Percentiles rank a stretch among this genome's conserved stretches.
Evolutionary conservation across 2,888 invertebrate genomes (phyloP).

Genomic region (Hypercompe scribonia): DNA sequence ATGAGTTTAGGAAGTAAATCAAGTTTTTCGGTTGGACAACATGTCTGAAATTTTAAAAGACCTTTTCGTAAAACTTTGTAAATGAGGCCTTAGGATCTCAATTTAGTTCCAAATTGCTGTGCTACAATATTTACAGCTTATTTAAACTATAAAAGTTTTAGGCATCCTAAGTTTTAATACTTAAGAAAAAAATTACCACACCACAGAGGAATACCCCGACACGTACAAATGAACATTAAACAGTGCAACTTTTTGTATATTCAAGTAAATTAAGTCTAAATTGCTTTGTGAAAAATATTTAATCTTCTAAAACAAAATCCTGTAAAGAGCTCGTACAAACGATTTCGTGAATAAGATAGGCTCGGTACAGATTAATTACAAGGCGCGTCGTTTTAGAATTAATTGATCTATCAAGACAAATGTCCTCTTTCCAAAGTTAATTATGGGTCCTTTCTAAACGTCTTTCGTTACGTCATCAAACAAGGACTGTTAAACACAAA

Average conservation of each 20-base stretch:
- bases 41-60: too few relatives aligned
- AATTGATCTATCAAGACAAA: slow-evolving; percentile 11
- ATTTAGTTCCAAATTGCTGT: neutral
- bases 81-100: neutral
- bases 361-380: slow-evolving; percentile 9
- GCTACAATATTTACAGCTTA: too few relatives aligned
- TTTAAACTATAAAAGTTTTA: neutral
- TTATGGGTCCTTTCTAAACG: too few relatives aligned
- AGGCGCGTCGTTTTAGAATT: neutral
- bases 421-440: neutral
- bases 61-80: too few relatives aligned
- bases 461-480: neutral
- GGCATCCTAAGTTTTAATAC: neutral
- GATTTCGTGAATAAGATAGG: neutral
- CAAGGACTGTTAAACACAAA: neutral
- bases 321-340: slow-evolving; percentile 5
- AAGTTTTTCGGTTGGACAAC: too few relatives aligned
- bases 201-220: neutral
- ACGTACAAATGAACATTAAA: neutral
- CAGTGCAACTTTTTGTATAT: neutral
- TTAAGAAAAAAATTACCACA: too few relatives aligned
- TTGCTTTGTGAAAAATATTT: neutral
- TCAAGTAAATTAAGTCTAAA: neutral
- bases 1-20: too few relatives aligned
- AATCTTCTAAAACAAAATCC: neutral